Base-by-base conservation (phyloP, 2,797 vertebrate genomes). In the Crocodylus rhombifer region DNA sequence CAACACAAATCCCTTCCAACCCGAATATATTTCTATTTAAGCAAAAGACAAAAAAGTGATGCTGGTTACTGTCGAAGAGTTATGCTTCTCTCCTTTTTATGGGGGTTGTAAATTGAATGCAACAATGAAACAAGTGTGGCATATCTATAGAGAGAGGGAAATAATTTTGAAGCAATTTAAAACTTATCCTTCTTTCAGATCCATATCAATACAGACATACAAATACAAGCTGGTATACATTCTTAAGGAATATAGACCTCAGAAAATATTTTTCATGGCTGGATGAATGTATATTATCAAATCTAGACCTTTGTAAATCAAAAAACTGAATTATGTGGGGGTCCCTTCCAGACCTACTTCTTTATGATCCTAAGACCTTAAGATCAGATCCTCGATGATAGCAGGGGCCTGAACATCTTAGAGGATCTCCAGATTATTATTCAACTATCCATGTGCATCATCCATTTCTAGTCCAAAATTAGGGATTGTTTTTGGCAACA, bases 91-190 rank as follows among this genome's bases (percentile, higher is more conserved):
- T 23, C 2, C 21, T 77, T 91, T 84, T 51, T 71, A 20, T 51
- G 80, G 12, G 42, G 17, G 89, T 7, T 75, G 76, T 17, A 95
- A 90, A 91, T 12, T 71, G 28, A 89, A 80, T 17, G 79, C 93
- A 93, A 93, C 55, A 1, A 3, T 74, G 15, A 69, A 93, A 84
- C 0, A 87, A 85, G 28, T 71, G 86, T 76, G 8, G 64, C 2
- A 33, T 4, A 20, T 61, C 26, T 80, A 94, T 51, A 51, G 42
- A 51, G 42, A 51, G 42, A 30, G 16, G 30, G 64, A 65, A 65
- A 65, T n/a, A 30, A 65, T 65, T n/a, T 65, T 15, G 4, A 65
- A 65, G 16, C 64, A 65, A 16, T 65, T 65, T 65, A 65, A 65
- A 65, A 30, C 30, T 16, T 65, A n/a, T 28, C 30, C 28, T 16